phyloP scores from a whole-genome alignment of 2,888 invertebrate genomes.

The Cerceris rybyensis region DNA sequence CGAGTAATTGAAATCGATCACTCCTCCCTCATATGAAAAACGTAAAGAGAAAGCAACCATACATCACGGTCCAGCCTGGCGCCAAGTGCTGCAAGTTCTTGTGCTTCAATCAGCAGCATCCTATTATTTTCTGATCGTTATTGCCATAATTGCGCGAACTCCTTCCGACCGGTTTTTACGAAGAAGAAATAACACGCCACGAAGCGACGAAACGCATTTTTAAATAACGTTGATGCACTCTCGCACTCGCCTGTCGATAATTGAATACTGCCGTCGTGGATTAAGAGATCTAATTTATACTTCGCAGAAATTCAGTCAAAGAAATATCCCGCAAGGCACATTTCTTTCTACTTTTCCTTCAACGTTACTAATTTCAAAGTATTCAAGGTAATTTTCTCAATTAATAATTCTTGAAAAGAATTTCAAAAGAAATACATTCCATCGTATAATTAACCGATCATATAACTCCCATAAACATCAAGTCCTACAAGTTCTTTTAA shows the following conservation, averaged over 20 bases:
- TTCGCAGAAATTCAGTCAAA: neutral
- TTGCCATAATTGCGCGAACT: slow-evolving; percentile 18
- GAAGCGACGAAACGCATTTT: slow-evolving; percentile 18
- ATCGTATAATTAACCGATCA: no score
- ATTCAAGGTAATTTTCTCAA: no score
- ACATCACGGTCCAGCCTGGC: neutral
- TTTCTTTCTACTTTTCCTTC: no score
- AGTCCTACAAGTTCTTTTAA: no score
- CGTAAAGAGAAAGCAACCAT: neutral
- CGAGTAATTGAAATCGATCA: slow-evolving; percentile 38
- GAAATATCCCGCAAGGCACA: no score
- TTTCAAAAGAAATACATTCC: no score
- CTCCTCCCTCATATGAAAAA: slow-evolving; percentile 1
- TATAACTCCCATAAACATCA: no score
- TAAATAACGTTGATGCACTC: neutral
- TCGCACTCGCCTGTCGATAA: neutral
- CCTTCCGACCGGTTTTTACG: slow-evolving; percentile 20
- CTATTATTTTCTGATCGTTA: slow-evolving; percentile 40
- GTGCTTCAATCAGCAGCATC: slow-evolving; percentile 28
- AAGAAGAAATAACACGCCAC: slow-evolving; percentile 7
- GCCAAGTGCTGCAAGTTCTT: slow-evolving; percentile 14
- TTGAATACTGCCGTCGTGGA: slow-evolving; percentile 6
- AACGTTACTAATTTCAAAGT: no score
- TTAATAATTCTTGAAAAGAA: no score
- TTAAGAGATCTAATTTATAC: neutral